Evolutionary conservation across 2,797 vertebrate genomes (phyloP), one percentile per base, ranked within the genome.

Genomic region (Poecilia picta): DNA sequence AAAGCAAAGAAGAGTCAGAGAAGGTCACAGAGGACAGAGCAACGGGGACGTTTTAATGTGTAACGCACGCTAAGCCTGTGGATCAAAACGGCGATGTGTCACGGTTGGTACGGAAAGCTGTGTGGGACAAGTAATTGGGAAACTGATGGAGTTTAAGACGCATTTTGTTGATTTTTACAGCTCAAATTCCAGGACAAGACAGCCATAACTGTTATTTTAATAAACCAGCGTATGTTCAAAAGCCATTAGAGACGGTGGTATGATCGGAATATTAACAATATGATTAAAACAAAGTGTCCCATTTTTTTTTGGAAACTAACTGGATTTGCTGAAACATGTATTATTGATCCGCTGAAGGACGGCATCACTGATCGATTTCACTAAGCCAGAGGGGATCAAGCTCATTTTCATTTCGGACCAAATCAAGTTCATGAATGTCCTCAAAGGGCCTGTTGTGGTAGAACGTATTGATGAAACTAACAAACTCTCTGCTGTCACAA

Each of bases 141-240:
- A 39, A 11, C 33, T 39, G 18, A 66, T 1, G 18, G 36, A 23
- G 43, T 36, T 76, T 49, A 55, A 79, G 46, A 12, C 23, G 49
- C 39, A 23, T 41, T 0, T 39, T 23, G 62, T 82, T 82, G 72
- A 82, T 77, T 84, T 85, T 80, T 8, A 53, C 57, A 59, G 59
- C 20, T 62, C 12, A 20, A 59, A 39, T 39, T 75, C 39, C 71
- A 36, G 45, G 16, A 33, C 16, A 10, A 47, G 70, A 20, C 3
- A 72, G 16, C 18, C 8, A 33, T 18, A 31, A 20, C 16, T 57
- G 55, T 5, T 57, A 2, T n/a, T 55, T n/a, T 10, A 4, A 25
- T 55, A 55, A 25, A 31, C n/a, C n/a, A 28, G n/a, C 57, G 5
- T 18, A 33, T 62, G 13, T 31, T 62, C 5, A 62, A 13, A 62